A percentile compares a stretch with the other conserved stretches of the same genome.
Evolutionary conservation across 2,113 vertebrate genomes (phyloP).

Genomic region (Sterrhoptilus dennistouni): DNA sequence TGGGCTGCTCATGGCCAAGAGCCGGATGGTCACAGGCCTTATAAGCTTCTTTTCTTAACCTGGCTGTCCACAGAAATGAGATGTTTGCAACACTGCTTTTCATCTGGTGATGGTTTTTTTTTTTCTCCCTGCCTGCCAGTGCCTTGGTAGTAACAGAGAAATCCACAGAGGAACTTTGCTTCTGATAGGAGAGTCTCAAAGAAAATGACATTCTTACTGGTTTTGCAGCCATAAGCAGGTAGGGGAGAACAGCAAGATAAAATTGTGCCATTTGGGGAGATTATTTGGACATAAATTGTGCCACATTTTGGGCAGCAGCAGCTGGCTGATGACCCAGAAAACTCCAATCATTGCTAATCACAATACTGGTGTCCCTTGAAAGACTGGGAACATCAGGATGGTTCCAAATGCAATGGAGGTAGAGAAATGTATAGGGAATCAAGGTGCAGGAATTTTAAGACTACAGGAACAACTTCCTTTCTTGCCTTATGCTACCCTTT

Average conservation of each 20-base stretch:
- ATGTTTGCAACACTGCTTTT: not conserved
- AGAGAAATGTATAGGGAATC: not conserved
- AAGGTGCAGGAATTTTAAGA: not conserved
- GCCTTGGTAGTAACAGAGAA: not conserved
- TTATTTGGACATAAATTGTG: not conserved
- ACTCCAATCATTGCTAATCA: not conserved
- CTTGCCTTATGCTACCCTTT: not conserved
- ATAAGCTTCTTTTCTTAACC: conserved; percentile 1
- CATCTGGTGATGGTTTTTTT: not conserved
- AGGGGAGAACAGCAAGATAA: not conserved
- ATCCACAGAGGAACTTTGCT: not conserved
- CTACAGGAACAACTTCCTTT: not conserved
- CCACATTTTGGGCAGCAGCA: not conserved
- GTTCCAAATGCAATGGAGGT: not conserved
- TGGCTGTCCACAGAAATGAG: conserved; percentile 7
- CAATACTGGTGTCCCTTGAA: not conserved
- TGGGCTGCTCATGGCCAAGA: not conserved
- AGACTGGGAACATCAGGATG: not conserved
- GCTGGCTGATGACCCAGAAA: not conserved
- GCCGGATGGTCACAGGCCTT: not conserved
- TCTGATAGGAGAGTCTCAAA: not conserved
- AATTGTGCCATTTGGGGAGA: not conserved
- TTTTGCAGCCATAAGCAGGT: not conserved
- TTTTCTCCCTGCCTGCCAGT: not conserved
- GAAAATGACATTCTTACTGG: not conserved